Conservation (phyloP, 1,140 invertebrate species). For the Paralvinella palmiformis region DNA sequence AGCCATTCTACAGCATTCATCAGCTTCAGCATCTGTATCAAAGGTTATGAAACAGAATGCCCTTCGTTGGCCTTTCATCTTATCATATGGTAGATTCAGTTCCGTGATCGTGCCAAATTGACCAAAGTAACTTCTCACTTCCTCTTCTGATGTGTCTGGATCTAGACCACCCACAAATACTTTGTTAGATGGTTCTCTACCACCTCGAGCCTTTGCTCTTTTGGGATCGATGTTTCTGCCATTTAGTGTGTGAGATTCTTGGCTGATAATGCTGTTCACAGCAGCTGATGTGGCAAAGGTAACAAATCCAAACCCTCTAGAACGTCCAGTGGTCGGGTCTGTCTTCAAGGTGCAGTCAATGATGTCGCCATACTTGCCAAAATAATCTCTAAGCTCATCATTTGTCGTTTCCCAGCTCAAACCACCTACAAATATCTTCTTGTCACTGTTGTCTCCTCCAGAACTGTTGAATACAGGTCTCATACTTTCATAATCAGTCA, state of each 20-base stretch:
- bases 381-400: slow-evolving; percentile 20
- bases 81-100: background rate
- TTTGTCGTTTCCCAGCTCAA: slow-evolving; percentile 41
- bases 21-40: background rate
- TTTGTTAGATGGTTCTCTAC: background rate
- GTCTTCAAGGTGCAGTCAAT: slow-evolving; percentile 96
- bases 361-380: slow-evolving; percentile 75
- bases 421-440: slow-evolving; percentile 17
- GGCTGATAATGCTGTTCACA: slow-evolving; percentile 14
- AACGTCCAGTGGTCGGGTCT: slow-evolving; percentile 87
- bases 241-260: background rate
- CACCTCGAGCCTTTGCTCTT: background rate
- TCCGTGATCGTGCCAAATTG: background rate
- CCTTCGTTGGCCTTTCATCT: background rate
- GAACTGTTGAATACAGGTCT: too few relatives aligned
- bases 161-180: background rate
- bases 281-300: slow-evolving; percentile 78
- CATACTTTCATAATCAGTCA: too few relatives aligned
- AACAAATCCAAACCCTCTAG: slow-evolving; percentile 88
- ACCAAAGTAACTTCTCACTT: background rate
- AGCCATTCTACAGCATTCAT: background rate
- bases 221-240: background rate
- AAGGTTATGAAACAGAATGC: background rate
- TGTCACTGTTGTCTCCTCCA: slow-evolving; percentile 11
- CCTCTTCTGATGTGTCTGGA: background rate